Percentiles rank a stretch among this genome's conserved stretches.
These are phyloP conservation scores for Hipposideros larvatus DNA, from an alignment of 2,797 vertebrate genomes.

Conservation along the genomic window DNA sequence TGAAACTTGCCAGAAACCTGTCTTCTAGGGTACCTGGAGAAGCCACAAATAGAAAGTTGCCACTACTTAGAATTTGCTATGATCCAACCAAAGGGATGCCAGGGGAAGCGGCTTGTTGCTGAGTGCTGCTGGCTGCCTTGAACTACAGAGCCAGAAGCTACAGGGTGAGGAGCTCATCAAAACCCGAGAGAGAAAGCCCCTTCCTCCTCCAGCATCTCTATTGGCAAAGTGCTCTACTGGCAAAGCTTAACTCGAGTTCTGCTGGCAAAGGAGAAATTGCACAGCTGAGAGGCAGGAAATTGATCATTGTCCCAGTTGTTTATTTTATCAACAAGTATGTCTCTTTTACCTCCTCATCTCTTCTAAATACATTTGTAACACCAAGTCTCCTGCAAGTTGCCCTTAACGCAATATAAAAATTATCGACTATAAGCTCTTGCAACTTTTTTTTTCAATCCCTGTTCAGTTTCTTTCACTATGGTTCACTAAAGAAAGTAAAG, in stretches of 20 bases:
- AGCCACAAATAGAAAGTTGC: fast-evolving
- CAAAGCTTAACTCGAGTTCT: background rate
- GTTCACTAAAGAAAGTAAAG: background rate
- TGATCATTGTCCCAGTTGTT: background rate
- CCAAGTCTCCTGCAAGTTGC: background rate
- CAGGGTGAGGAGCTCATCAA: background rate
- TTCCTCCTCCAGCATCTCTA: background rate
- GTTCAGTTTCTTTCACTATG: background rate
- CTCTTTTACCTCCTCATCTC: background rate
- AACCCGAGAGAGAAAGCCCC: background rate
- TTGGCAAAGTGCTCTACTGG: background rate
- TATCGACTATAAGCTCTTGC: background rate
- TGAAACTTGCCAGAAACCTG: background rate
- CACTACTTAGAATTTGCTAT: background rate
- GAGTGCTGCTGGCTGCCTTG: background rate
- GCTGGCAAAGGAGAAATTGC: background rate
- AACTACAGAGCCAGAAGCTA: background rate
- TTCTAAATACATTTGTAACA: background rate
- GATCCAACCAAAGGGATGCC: background rate
- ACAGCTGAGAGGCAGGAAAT: background rate
- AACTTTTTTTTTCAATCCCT: no score
- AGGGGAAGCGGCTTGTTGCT: background rate
- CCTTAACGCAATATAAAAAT: background rate
- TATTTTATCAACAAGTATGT: background rate
- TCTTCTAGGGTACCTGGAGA: background rate